These are phyloP conservation scores for Nomia melanderi DNA, from an alignment of 1,140 invertebrate species.

Conservation along the genomic window DNA sequence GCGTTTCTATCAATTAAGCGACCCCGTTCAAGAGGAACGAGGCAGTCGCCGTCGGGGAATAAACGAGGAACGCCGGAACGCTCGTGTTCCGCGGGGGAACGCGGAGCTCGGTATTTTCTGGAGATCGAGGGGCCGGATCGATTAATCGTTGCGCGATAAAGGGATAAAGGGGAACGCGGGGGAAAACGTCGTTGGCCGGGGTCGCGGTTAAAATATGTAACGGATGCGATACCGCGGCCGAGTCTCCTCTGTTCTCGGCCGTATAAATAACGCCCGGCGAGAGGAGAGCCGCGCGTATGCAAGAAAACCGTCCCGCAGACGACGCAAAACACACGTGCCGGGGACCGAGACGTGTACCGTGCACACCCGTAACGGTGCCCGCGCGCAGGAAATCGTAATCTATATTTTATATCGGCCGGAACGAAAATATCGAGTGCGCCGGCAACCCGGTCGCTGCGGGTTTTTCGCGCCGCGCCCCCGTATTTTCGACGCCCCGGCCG, in stretches of 20 bases:
- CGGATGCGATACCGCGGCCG: slow-evolving; percentile 31
- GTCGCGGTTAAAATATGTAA: slow-evolving; percentile 48
- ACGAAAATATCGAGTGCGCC: slow-evolving; percentile 27
- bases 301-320: slow-evolving; percentile 23
- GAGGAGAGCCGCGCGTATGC: slow-evolving; percentile 14
- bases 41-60: slow-evolving; percentile 13
- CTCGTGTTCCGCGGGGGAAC: neutral
- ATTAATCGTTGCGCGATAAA: slow-evolving; percentile 69
- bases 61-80: slow-evolving; percentile 6
- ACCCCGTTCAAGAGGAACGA: neutral
- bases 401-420: slow-evolving; percentile 53
- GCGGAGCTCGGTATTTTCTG: slow-evolving; percentile 56
- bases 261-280: slow-evolving; percentile 67
- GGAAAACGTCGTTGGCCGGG: neutral
- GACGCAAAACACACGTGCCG: slow-evolving; percentile 15
- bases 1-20: slow-evolving; percentile 21
- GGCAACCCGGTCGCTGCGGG: too few species aligned
- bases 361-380: slow-evolving; percentile 15
- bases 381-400: slow-evolving; percentile 48
- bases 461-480: too few species aligned
- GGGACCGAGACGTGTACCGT: slow-evolving; percentile 7
- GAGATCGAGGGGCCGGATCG: slow-evolving; percentile 39
- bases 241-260: slow-evolving; percentile 39
- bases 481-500: too few species aligned
- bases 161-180: slow-evolving; percentile 22